A percentile compares a stretch with the other conserved stretches of the same genome.
phyloP scores from a whole-genome alignment of 2,888 invertebrate genomes.

The Crepidodera aurea region DNA sequence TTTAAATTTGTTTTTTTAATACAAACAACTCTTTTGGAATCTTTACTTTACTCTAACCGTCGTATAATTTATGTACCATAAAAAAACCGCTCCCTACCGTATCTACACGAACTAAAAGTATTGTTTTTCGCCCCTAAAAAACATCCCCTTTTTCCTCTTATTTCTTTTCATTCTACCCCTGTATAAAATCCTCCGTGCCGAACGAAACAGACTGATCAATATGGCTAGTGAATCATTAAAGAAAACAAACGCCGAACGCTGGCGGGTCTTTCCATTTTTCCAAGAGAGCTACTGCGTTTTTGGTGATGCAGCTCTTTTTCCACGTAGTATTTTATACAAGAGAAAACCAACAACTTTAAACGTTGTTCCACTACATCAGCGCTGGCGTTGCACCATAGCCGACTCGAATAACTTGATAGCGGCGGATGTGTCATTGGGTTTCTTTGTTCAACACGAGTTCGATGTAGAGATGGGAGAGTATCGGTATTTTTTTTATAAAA shows the following conservation, averaged over 20 bases:
- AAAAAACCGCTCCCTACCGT: no score
- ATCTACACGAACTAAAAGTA: background rate
- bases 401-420: constrained; percentile 18
- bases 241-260: constrained; percentile 16
- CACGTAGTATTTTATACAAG: constrained; percentile 4
- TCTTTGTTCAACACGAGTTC: constrained; percentile 1
- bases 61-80: no score
- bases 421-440: constrained; percentile 14
- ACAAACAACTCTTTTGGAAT: no score
- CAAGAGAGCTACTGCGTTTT: constrained; percentile 1
- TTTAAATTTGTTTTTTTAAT: no score
- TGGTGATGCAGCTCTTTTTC: constrained; percentile 23
- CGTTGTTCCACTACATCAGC: constrained; percentile 6
- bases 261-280: constrained; percentile 8
- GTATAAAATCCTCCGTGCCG: background rate
- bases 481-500: background rate
- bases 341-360: background rate
- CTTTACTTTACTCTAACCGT: no score
- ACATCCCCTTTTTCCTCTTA: background rate
- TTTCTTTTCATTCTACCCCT: background rate
- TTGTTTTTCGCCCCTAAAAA: background rate
- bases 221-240: constrained; percentile 28
- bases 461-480: background rate
- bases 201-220: constrained; percentile 18
- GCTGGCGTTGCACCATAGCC: constrained; percentile 18